Evolutionary conservation across 2,797 vertebrate species (phyloP), one percentile per base, ranked within the genome.

Genomic region (Chelidonichthys spinosus): DNA sequence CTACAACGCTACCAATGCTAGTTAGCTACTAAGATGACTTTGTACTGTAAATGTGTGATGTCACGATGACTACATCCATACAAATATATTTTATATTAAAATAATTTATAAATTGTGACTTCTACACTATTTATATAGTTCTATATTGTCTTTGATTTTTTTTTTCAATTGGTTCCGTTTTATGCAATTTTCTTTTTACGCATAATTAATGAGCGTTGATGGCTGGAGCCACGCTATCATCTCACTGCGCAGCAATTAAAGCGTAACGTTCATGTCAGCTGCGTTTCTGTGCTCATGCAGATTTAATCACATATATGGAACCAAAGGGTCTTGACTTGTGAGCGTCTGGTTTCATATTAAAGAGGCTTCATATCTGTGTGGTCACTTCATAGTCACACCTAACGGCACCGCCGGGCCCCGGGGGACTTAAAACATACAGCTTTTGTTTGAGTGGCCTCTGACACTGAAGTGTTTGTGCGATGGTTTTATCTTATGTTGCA

Each of bases 401-500:
- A 62, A 60, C n/a, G 52, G 17, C 44, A 3, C 14, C 33, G 13
- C 35, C 25, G 47, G 61, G 14, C 80, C 76, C 72, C 1, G 11
- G 50, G 85, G 81, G 85, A 80, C 72, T 18, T 8, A 75, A 80
- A 77, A 76, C 87, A 88, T 86, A 87, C 72, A 85, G 74, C 77
- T 74, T 69, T 69, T 88, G 78, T 88, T 76, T 81, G 79, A 79
- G 70, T 77, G 82, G 83, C 85, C 83, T 87, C 76, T 86, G 83
- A 89, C 82, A 78, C 67, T n/a, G 0, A 52, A 66, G 83, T 78
- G 86, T 79, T 80, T 76, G 61, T 64, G 72, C 15, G 5, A n/a
- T 14, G 63, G 69, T 70, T 82, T 81, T 76, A 84, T 87, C 71
- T 75, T 52, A 33, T 63, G 78, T 53, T 44, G 60, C 50, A n/a